phyloP scores from a whole-genome alignment of 2,888 invertebrate genomes.

The Aromia moschata region DNA sequence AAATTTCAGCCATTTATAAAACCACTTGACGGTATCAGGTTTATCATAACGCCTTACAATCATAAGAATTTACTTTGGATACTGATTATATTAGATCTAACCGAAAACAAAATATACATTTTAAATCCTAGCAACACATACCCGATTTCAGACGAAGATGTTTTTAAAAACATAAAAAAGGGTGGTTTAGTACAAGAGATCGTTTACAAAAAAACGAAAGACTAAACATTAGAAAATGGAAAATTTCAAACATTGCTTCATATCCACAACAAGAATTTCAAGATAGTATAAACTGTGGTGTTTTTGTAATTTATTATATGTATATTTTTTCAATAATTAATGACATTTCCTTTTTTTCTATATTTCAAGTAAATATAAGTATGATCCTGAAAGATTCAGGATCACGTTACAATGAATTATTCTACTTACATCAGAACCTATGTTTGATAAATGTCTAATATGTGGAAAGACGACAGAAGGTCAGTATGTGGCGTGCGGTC shows the following conservation, averaged over 20 bases:
- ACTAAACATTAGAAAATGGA: slow-evolving; percentile 10
- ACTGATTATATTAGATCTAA: slow-evolving; percentile 3
- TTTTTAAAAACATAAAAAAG: slow-evolving; percentile 5
- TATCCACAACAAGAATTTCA: not conserved
- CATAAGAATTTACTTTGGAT: slow-evolving; percentile 2
- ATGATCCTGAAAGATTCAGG: slow-evolving; percentile 10
- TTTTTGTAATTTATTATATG: slow-evolving; percentile 6
- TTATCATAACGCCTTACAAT: slow-evolving; percentile 3
- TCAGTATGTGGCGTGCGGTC: not conserved
- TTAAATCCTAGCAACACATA: slow-evolving; percentile 3
- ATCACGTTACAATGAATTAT: slow-evolving; percentile 3
- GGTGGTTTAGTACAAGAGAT: slow-evolving; percentile 14
- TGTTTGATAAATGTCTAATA: slow-evolving; percentile 4
- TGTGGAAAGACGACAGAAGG: not conserved
- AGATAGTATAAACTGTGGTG: slow-evolving; percentile 4
- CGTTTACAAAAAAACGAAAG: not conserved
- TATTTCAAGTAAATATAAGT: too few species aligned
- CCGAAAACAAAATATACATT: not conserved
- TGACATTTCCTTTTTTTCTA: too few species aligned
- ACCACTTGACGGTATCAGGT: not conserved
- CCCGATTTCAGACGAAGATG: not conserved
- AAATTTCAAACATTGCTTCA: not conserved
- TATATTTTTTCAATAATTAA: not conserved
- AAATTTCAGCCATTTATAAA: slow-evolving; percentile 5
- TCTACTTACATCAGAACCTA: not conserved